Conservation (phyloP, 2,797 vertebrate genomes). For the Hylomyscus alleni region DNA sequence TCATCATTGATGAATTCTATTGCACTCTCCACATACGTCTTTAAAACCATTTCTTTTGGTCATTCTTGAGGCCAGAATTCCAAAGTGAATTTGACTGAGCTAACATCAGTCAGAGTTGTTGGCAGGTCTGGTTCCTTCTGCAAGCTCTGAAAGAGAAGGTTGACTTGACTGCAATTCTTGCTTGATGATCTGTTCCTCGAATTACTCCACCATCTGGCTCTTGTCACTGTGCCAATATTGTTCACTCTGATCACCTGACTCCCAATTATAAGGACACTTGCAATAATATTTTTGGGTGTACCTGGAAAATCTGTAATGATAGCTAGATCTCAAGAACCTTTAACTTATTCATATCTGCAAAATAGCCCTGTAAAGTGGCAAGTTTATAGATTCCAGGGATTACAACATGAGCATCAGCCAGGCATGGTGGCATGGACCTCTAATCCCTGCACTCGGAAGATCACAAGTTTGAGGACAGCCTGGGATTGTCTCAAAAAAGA, state of each 20-base stretch:
- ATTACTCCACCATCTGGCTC: constrained; percentile 4
- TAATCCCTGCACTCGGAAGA: background rate
- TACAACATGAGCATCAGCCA: background rate
- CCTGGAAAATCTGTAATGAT: constrained; percentile 38
- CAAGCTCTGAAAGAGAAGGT: background rate
- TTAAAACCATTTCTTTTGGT: background rate
- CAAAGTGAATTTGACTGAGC: background rate
- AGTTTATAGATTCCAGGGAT: constrained; percentile 3
- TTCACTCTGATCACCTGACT: background rate
- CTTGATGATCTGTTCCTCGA: background rate
- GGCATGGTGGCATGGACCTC: background rate
- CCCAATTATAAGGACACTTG: background rate
- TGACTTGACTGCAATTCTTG: background rate
- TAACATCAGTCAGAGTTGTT: background rate
- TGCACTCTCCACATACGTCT: background rate
- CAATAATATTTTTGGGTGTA: background rate
- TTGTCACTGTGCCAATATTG: background rate
- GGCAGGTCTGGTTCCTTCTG: background rate
- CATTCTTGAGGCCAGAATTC: background rate
- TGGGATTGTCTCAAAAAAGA: background rate
- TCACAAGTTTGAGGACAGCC: background rate
- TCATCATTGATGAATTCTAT: background rate
- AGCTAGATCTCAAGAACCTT: background rate
- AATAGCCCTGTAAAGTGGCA: background rate
- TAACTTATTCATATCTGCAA: constrained; percentile 6